Base-by-base conservation (phyloP, 2,113 vertebrate species). In the Brachionichthys hirsutus region DNA sequence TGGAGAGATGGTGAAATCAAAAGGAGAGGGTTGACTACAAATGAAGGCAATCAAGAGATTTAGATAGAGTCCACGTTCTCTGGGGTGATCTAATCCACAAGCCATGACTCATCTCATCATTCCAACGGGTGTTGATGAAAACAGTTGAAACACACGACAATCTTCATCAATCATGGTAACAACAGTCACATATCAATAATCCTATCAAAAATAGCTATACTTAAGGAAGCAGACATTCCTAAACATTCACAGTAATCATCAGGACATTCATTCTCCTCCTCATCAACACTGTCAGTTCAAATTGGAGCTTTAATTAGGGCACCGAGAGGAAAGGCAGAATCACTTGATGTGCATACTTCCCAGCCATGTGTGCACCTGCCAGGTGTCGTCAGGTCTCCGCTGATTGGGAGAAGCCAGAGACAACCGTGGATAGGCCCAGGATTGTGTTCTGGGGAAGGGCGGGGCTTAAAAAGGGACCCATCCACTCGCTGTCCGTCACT, bases 331-430 rank as follows among this genome's bases (percentile, higher is more conserved):
- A 81, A 75, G 85, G 81, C 70, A 83, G 73, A 49, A 70, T 64
- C 70, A 76, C 53, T 73, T 49, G 53, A 78, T 42, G 17, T 69
- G 70, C 75, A 47, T 62, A 30, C 67, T 78, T 56, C 30, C 48
- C 43, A 30, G 77, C 82, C 81, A 50, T 53, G 73, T 61, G 64
- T 67, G 71, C 64, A 44, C 40, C 51, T 57, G 52, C n/a, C n/a
- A n/a, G n/a, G n/a, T n/a, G 18, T 54, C 17, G 58, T 22, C 6
- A 51, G 65, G 62, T 84, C 81, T 78, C 77, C 67, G 22, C 70
- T 54, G 66, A 78, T 36, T 69, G 81, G 72, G 73, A 90, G 66
- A 87, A 83, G 80, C 64, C 78, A 84, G 70, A 86, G 85, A 89
- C 85, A 86, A 80, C 76, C 30, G 56, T 72, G 81, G 82, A 89